These are phyloP conservation scores for Rhimphoctona megacephalus DNA, from an alignment of 2,888 invertebrate species.

Conservation along the genomic window DNA sequence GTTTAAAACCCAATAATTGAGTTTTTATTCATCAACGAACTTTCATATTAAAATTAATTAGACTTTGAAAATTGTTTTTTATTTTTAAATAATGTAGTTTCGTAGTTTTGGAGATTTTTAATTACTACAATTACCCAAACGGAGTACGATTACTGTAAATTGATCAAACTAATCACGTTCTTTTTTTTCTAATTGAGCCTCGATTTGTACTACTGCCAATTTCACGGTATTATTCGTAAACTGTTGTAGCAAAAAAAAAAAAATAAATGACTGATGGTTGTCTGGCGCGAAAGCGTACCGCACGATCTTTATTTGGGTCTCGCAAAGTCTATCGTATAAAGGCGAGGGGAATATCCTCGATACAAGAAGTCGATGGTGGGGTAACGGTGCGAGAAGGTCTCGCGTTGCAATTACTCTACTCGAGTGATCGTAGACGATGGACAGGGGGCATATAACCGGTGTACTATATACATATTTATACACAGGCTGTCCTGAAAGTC, in stretches of 20 bases:
- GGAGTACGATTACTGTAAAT: not conserved
- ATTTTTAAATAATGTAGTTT: not conserved
- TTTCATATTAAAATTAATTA: not conserved
- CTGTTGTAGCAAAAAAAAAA: conserved; percentile 53
- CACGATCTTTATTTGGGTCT: conserved; percentile 56
- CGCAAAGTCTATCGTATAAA: conserved; percentile 7
- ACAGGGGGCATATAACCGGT: conserved; percentile 15
- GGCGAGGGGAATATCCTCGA: conserved; percentile 25
- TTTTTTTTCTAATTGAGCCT: not conserved
- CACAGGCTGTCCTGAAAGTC: not conserved
- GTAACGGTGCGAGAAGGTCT: conserved; percentile 54
- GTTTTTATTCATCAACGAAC: not conserved
- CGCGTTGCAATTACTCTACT: conserved; percentile 62
- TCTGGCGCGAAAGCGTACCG: conserved; percentile 47
- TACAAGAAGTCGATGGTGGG: conserved; percentile 19
- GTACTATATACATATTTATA: not conserved
- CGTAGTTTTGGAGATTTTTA: not conserved
- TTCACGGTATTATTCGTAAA: conserved; percentile 44
- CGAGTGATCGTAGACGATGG: conserved; percentile 50
- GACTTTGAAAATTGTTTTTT: not conserved
- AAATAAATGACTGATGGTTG: conserved; percentile 45
- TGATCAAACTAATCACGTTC: not conserved
- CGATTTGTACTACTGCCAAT: not conserved
- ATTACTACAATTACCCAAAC: not conserved
- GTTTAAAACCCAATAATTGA: too few species aligned